Base-by-base conservation (phyloP, 2,797 vertebrate genomes). In the Oreonectes daqikongensis region DNA sequence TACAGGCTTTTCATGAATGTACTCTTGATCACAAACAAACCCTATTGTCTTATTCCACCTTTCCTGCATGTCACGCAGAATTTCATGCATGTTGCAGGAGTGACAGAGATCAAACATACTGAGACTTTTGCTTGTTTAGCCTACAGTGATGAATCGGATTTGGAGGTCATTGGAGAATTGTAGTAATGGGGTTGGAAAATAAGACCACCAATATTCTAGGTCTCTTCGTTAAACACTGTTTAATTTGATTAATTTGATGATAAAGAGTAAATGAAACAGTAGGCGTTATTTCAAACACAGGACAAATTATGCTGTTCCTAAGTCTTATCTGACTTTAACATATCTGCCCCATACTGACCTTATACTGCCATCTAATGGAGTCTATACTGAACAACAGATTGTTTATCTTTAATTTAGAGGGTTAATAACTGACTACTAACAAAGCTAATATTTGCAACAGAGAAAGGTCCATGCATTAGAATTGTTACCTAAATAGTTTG, bases 11-110 rank as follows among this genome's bases (percentile, higher is more conserved):
- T 85, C 88, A 83, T 24, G 61, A 81, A 88, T 85, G 60, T 74
- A 66, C 77, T 83, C 83, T 86, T 86, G 90, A 90, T 86, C 79
- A 81, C 84, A 89, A 88, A 86, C 75, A 81, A 81, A 67, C 75
- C 72, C n/a, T n/a, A n/a, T 1, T 20, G 48, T 30, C 83, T 82
- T 63, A 85, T 87, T 82, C 79, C 79, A 84, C 73, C 78, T 70
- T 60, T 77, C 26, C 4, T 38, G 67, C 81, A 65, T 28, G 48
- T 20, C 14, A 18, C 15, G 46, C 69, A 65, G 60, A 65, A 60
- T 77, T 75, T 57, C 66, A 57, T 15, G 67, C 42, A 52, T 83
- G n/a, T 63, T 64, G 74, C 84, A 68, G 53, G 20, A 28, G 77
- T 30, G 40, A 72, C 83, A 53, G 84, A 55, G 60, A 75, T 66